Base-by-base conservation (phyloP, 1,140 invertebrate species). In the Drosophila subobscura region DNA sequence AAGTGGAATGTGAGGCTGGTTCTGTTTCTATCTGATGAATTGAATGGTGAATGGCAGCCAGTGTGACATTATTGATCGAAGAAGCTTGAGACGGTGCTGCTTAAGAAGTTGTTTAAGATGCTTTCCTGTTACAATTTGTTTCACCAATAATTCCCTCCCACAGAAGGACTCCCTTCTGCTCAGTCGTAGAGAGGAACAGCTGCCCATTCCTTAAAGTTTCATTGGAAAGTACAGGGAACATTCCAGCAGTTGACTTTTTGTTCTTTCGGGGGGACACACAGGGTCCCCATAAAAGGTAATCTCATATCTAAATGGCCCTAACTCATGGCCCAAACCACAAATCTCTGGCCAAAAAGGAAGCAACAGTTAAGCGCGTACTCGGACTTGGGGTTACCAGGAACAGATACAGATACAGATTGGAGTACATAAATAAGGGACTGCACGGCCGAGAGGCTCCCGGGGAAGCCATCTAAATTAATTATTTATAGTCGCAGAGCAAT, bases 401-500 rank as follows among this genome's bases (percentile, higher is more conserved):
- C 10, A 12, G 33, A 29, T 29, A 29, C 27, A 29, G 29, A 7
- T 33, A 8, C 29, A 37, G 33, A 37, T 37, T 33, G 25, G 47
- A 47, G 5, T 10, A 51, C 72, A 86, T 80, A 85, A 85, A 85
- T 85, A 86, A 79, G 8, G 49, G 52, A 63, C 67, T 5, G 20
- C 47, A 23, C 33, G 1, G 37, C 10, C 37, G 46, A 27, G 42
- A 37, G 33, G 25, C 71, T 66, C 54, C 53, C 52, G 16, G 45
- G 33, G 45, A 63, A 42, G 58, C 57, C 77, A 86, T 88, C 71
- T 86, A 86, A 86, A 86, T 86, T 86, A 86, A 86, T 86, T 86
- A 86, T 86, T 86, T 88, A 86, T 88, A 66, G 81, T 77, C 84
- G 77, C 51, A 53, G 73, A 54, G 81, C 83, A 86, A 85, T 86